Conservation (phyloP, 1,140 invertebrate species). For the Bilobella aurantiaca region DNA sequence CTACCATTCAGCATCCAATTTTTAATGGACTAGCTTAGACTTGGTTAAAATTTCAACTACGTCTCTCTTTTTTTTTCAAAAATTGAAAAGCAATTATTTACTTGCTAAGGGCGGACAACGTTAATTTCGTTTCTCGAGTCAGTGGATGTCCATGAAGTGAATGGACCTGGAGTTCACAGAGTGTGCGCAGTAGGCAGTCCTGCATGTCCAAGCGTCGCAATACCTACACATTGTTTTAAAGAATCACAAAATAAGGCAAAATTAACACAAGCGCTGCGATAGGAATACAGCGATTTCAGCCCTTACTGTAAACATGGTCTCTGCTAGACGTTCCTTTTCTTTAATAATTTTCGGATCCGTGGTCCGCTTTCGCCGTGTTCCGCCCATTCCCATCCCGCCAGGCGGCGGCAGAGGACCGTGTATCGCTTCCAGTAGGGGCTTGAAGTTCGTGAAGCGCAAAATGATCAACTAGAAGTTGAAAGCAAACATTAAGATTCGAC, state of each 20-base stretch:
- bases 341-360: conserved; percentile 18
- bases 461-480: conserved; percentile 23
- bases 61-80: too few species aligned
- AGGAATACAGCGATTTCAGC: background rate
- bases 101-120: conserved; percentile 31
- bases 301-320: conserved; percentile 34
- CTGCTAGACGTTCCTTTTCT: conserved; percentile 30
- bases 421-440: conserved; percentile 28
- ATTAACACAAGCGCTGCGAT: background rate
- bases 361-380: conserved; percentile 16
- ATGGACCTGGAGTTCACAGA: conserved; percentile 32
- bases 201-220: conserved; percentile 32
- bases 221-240: conserved; percentile 27
- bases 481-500: background rate
- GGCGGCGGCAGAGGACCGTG: conserved; percentile 16
- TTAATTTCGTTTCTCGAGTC: conserved; percentile 29
- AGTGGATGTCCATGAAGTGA: conserved; percentile 25
- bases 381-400: conserved; percentile 2
- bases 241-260: background rate
- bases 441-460: conserved; percentile 23
- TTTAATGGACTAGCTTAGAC: too few species aligned
- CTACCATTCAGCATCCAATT: too few species aligned
- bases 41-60: too few species aligned
- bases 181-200: conserved; percentile 29
- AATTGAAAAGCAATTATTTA: conserved; percentile 21